These are phyloP conservation scores for Phenganax subtilis DNA, from an alignment of 92 coral and sea anemone genomes.

Conservation along the genomic window DNA sequence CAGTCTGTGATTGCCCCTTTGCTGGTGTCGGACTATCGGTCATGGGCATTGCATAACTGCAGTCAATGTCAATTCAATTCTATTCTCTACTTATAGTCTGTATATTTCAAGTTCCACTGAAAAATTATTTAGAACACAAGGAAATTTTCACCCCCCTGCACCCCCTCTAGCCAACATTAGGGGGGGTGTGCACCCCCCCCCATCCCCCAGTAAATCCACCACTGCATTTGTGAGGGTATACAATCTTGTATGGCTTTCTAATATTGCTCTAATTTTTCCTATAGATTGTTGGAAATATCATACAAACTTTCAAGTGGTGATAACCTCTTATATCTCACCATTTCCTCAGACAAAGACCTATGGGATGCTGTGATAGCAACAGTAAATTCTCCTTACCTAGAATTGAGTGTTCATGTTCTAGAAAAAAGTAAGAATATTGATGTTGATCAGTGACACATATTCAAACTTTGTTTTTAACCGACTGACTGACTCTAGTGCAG, in stretches of 20 bases:
- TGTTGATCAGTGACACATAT: not conserved
- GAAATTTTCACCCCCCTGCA: too few relatives aligned
- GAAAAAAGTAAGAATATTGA: conserved; percentile 53
- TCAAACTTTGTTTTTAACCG: too few relatives aligned
- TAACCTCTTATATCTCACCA: conserved; percentile 62
- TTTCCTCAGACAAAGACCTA: conserved; percentile 87
- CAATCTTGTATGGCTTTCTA: not conserved
- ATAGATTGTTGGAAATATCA: conserved; percentile 86
- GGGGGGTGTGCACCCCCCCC: not conserved
- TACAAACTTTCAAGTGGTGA: conserved; percentile 75
- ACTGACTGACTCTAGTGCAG: too few relatives aligned
- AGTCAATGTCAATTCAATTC: too few relatives aligned
- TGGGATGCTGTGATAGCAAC: conserved; percentile 81
- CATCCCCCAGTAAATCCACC: not conserved
- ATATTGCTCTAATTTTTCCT: not conserved
- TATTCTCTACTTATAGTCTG: not conserved
- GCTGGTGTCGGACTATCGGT: too few relatives aligned
- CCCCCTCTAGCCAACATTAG: not conserved
- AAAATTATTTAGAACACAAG: too few relatives aligned
- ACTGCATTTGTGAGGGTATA: too few relatives aligned
- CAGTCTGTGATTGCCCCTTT: too few relatives aligned
- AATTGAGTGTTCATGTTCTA: conserved; percentile 61
- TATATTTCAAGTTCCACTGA: not conserved
- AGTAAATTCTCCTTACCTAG: conserved; percentile 71
- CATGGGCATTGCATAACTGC: too few relatives aligned